Evolutionary conservation across 2,113 vertebrate genomes (phyloP).

Genomic region (Macaca fascicularis): DNA sequence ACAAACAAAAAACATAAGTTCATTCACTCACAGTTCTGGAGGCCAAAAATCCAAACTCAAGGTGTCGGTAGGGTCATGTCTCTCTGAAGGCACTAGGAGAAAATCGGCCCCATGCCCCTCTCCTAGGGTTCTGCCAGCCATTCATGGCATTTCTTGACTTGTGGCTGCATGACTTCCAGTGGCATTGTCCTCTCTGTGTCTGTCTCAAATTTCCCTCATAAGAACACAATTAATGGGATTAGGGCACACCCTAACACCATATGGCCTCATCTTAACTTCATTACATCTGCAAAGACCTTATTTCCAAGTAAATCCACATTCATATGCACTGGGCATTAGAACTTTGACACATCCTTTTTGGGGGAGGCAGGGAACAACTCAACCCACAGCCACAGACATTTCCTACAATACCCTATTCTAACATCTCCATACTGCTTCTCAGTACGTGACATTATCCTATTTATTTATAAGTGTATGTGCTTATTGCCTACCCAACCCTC

Average conservation of each 20-base stretch:
- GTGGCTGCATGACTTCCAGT: neutral
- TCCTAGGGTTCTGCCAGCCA: neutral
- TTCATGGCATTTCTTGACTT: neutral
- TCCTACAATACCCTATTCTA: neutral
- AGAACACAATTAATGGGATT: neutral
- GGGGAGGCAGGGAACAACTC: neutral
- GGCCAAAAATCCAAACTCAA: neutral
- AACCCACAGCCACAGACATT: neutral
- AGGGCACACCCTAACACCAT: neutral
- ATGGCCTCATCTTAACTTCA: neutral
- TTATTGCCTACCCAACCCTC: neutral
- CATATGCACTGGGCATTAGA: neutral
- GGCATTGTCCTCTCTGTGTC: neutral
- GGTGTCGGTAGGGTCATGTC: too few species aligned
- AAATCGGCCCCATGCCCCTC: too few species aligned
- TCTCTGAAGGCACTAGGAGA: neutral
- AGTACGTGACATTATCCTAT: too few species aligned
- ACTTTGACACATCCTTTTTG: neutral
- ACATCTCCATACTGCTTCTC: neutral
- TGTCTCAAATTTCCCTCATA: rapidly evolving
- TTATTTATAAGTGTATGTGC: neutral
- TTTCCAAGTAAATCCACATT: neutral
- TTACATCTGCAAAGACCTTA: neutral
- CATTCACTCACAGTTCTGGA: neutral
- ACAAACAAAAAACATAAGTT: too few species aligned